Evolutionary conservation across 1,140 invertebrate species (phyloP), one percentile per base, ranked within the genome.

Genomic region (Drosophila watanabei): DNA sequence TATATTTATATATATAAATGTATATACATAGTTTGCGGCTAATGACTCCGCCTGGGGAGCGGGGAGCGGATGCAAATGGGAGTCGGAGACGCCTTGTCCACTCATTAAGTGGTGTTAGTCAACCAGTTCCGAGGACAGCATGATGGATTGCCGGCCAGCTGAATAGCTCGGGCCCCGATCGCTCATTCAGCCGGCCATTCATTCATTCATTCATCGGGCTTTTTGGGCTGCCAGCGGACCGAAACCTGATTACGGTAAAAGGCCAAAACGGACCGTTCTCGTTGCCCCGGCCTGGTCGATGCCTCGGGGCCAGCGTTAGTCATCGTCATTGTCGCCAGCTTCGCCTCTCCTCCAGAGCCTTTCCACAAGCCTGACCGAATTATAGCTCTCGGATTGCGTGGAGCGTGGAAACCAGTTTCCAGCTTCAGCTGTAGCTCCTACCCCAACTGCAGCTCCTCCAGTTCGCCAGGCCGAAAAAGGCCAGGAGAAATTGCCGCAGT

Each of bases 401-500:
- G 18, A 59, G 35, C 41, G 8, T 5, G 39, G 35, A 86, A 86
- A 88, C 84, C 80, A 71, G 84, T 88, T 86, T 75, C 18, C 52
- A 56, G 52, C 52, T 14, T 9, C 51, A 54, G 32, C 51, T 35
- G 43, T 20, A 28, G 39, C 41, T 49, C 24, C 30, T 24, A 32
- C 69, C 59, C 45, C 35, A 18, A 30, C 59, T 65, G 13, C 58
- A 13, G 18, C 28, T 48, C 18, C 28, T 37, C 57, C 24, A 24
- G 48, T n/a, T n/a, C n/a, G n/a, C 9, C 54, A 43, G 48, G 24
- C 82, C 82, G 28, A 84, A 87, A 80, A 84, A 78, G 84, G 77
- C 84, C 65, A 70, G 78, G 64, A 80, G 84, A 87, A 88, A 87
- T 88, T 87, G 79, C 76, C 73, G 30, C 63, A 88, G 84, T 88